Conservation (phyloP, 2,888 invertebrate species). For the Asteroscopus sphinx region DNA sequence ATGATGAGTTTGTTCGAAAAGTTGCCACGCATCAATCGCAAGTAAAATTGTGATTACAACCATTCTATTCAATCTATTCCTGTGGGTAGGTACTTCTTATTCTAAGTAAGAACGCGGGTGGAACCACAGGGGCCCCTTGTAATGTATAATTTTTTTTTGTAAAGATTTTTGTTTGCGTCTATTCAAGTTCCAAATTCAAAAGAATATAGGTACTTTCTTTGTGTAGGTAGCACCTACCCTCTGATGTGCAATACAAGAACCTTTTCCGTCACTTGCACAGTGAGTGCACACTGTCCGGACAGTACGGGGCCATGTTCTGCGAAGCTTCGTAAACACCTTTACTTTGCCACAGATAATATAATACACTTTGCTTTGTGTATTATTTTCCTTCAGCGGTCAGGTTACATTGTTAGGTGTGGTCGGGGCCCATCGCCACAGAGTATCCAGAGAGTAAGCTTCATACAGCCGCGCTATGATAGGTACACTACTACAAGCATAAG, state of each 20-base stretch:
- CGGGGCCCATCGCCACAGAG: constrained; percentile 1
- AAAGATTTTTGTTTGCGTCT: background rate
- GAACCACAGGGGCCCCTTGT: background rate
- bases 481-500: too few species aligned
- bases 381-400: constrained; percentile 36
- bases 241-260: constrained; percentile 1
- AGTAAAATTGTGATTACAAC: too few species aligned
- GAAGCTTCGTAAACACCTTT: constrained; percentile 48
- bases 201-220: constrained; percentile 21
- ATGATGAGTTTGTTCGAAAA: too few species aligned
- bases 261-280: constrained; percentile 1
- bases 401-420: constrained; percentile 48
- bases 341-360: too few species aligned
- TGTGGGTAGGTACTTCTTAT: too few species aligned
- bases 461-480: too few species aligned
- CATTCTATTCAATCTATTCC: too few species aligned
- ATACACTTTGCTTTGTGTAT: constrained; percentile 40
- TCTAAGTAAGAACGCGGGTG: too few species aligned
- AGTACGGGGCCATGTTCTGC: constrained; percentile 22
- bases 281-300: background rate
- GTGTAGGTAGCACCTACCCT: constrained; percentile 1
- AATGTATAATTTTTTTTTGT: background rate
- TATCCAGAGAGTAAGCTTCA: too few species aligned
- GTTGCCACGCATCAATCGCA: too few species aligned
- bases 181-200: constrained; percentile 24